phyloP scores from a whole-genome alignment of 1,140 invertebrate species.

The Cyrtorhinus lividipennis region DNA sequence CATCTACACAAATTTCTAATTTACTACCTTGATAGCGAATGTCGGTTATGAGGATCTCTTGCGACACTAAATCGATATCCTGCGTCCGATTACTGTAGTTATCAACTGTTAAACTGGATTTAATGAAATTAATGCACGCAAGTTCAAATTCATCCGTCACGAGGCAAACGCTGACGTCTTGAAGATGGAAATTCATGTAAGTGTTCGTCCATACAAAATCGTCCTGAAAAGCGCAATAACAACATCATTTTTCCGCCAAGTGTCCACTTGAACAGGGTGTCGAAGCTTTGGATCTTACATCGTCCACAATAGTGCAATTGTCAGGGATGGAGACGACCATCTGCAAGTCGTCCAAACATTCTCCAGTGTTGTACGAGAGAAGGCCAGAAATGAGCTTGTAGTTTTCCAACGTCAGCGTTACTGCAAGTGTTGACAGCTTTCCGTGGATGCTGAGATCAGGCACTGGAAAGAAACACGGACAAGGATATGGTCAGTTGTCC shows the following conservation, averaged over 20 bases:
- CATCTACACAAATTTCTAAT: background rate
- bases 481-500: too few relatives aligned
- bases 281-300: slow-evolving; percentile 5
- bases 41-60: slow-evolving; percentile 78
- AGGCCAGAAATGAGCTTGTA: slow-evolving; percentile 80
- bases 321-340: slow-evolving; percentile 12
- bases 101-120: slow-evolving; percentile 70
- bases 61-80: slow-evolving; percentile 83
- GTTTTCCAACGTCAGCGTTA: slow-evolving; percentile 66
- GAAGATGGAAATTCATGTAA: slow-evolving; percentile 66
- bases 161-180: slow-evolving; percentile 72
- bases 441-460: slow-evolving; percentile 78
- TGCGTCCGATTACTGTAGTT: slow-evolving; percentile 73
- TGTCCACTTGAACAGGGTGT: background rate
- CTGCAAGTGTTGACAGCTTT: slow-evolving; percentile 68
- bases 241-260: background rate
- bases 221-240: slow-evolving; percentile 13
- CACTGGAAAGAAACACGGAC: slow-evolving; percentile 43
- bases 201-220: slow-evolving; percentile 52
- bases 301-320: slow-evolving; percentile 13
- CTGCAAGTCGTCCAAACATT: slow-evolving; percentile 56
- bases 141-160: slow-evolving; percentile 40
- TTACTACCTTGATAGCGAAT: slow-evolving; percentile 39
- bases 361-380: slow-evolving; percentile 82
- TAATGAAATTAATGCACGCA: slow-evolving; percentile 82